These are phyloP conservation scores for Grammomys dolichurus DNA, from an alignment of 2,113 vertebrate species.

Conservation along the genomic window DNA sequence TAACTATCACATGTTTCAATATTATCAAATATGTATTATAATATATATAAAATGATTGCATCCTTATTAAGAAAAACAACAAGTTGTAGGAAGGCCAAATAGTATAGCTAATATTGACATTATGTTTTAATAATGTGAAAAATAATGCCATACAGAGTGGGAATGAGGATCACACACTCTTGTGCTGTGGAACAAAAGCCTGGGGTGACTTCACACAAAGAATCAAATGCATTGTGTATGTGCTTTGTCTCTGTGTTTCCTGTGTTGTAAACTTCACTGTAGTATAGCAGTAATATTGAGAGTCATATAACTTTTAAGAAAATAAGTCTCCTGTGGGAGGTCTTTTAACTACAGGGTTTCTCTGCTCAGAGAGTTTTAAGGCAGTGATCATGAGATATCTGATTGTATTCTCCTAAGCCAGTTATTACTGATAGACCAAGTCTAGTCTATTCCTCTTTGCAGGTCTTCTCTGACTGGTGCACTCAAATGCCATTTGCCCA, in stretches of 20 bases:
- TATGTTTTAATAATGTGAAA: neutral
- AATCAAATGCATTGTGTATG: neutral
- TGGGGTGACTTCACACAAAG: neutral
- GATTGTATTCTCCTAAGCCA: neutral
- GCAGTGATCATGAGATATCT: no score
- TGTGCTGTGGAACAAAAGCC: neutral
- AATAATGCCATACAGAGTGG: neutral
- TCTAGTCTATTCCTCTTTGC: neutral
- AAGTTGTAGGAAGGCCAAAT: neutral
- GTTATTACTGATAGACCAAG: neutral
- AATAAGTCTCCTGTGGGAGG: neutral
- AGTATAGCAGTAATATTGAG: neutral
- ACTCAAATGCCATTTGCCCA: neutral
- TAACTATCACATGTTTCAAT: neutral
- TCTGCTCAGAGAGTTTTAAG: neutral
- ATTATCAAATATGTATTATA: neutral
- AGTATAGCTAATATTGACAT: neutral
- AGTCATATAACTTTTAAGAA: neutral
- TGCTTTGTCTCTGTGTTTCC: neutral
- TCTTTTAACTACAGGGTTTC: neutral
- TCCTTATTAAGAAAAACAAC: neutral
- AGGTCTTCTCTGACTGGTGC: fast-evolving
- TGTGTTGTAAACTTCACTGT: neutral
- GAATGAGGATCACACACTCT: neutral
- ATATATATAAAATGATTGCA: neutral